Percentiles rank a stretch among this genome's conserved stretches.
Conservation (phyloP, 2,888 invertebrate genomes). For the Synanthedon formicaeformis region DNA sequence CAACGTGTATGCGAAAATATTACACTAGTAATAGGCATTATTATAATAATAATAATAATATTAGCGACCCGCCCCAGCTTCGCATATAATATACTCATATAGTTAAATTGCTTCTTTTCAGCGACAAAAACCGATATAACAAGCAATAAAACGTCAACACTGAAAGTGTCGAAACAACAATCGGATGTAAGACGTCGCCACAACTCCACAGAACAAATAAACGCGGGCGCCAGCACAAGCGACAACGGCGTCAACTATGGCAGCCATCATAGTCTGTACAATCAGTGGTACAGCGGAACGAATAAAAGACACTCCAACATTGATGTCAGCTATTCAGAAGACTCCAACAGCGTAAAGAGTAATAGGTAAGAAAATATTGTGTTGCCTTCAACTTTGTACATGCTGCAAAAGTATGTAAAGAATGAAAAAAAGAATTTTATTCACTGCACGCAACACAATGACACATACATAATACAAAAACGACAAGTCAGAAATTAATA, state of each 20-base stretch:
- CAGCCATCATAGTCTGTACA: constrained; percentile 51
- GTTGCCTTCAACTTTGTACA: too few relatives aligned
- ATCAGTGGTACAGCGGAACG: constrained; percentile 14
- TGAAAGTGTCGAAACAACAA: constrained; percentile 52
- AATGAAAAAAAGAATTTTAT: too few relatives aligned
- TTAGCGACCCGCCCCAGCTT: neutral
- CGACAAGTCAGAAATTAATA: too few relatives aligned
- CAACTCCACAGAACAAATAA: constrained; percentile 54
- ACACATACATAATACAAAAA: too few relatives aligned
- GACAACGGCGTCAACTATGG: constrained; percentile 53
- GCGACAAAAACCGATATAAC: constrained; percentile 43
- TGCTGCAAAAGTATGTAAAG: too few relatives aligned
- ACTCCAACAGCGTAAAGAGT: constrained; percentile 76
- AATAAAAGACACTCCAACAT: constrained; percentile 50
- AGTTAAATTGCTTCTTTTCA: constrained; percentile 15
- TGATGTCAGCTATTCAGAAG: constrained; percentile 73
- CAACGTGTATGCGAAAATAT: too few relatives aligned
- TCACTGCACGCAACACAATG: too few relatives aligned
- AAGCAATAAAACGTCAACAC: constrained; percentile 31
- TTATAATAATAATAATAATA: too few relatives aligned
- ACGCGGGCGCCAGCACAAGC: constrained; percentile 25
- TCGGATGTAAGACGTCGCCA: constrained; percentile 72
- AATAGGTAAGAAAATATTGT: constrained; percentile 54
- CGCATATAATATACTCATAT: too few relatives aligned
- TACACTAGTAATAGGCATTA: too few relatives aligned